These are phyloP conservation scores for Crotalus viridis DNA, from an alignment of 2,113 vertebrate genomes.

Conservation along the genomic window DNA sequence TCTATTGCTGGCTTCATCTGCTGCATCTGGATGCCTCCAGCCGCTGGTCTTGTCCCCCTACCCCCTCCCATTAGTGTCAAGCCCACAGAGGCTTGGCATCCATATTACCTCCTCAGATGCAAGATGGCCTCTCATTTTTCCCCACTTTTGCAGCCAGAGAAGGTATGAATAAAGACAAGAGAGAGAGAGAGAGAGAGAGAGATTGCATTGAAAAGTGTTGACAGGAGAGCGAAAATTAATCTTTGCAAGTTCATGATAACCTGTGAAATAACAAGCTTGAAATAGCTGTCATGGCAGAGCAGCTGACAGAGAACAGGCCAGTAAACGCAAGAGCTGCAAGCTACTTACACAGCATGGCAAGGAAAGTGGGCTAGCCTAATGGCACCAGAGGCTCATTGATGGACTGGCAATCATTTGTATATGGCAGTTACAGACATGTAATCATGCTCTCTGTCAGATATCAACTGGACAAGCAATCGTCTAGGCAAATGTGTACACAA, in stretches of 20 bases:
- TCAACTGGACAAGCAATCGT: background rate
- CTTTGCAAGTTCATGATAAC: slow-evolving; percentile 43
- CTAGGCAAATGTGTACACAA: background rate
- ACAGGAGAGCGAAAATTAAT: slow-evolving; percentile 36
- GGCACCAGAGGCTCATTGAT: background rate
- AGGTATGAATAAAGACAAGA: background rate
- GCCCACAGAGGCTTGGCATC: no score
- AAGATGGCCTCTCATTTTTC: background rate
- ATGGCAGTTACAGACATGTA: background rate
- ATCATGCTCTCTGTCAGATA: background rate
- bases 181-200: background rate
- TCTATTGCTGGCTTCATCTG: no score
- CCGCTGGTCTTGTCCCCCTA: no score
- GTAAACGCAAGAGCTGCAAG: slow-evolving; percentile 37
- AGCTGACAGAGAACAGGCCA: slow-evolving; percentile 3
- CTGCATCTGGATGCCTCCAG: no score
- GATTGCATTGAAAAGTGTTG: slow-evolving; percentile 11
- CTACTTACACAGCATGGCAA: background rate
- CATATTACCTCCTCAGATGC: background rate
- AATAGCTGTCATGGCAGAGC: slow-evolving; percentile 47
- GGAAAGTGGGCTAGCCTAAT: background rate
- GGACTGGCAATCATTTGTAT: background rate
- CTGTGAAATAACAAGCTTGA: slow-evolving; percentile 37
- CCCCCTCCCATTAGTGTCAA: no score
- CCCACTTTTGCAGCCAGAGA: background rate